Evolutionary conservation across 2,797 vertebrate genomes (phyloP), one percentile per base, ranked within the genome.

Genomic region (Leptoclinus maculatus): DNA sequence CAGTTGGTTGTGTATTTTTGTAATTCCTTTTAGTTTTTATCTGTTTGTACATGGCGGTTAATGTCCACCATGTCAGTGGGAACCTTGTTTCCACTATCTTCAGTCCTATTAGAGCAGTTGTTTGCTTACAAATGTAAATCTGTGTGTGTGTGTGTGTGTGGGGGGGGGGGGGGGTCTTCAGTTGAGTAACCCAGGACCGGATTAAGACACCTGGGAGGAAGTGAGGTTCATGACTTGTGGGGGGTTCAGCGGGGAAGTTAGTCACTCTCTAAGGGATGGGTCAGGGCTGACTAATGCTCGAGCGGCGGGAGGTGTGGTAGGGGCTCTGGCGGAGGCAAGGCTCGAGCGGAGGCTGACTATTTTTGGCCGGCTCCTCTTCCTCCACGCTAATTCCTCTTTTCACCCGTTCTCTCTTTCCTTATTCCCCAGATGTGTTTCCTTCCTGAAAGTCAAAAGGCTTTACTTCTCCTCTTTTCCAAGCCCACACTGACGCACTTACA

Each of bases 401-500:
- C 87, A 93, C 86, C 86, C 88, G 83, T 92, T 94, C 89, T 90
- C 90, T 93, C 89, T 92, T 89, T 92, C 89, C 89, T 91, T 92
- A 93, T 93, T 93, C 93, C 91, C 91, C 91, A 95, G 93, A 93
- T 95, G 93, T 88, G 89, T 87, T 94, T 94, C 93, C 93, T 95
- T 93, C 92, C 93, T 94, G 89, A 94, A 94, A 94, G 91, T 92
- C 83, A 92, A 92, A 90, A 78, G 51, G 83, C 91, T 91, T 88
- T 91, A 94, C 93, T 94, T 94, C 93, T 94, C 88, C 86, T 92
- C 91, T 93, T 92, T 88, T 93, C 91, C 93, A 89, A 84, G 80
- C 78, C 80, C 82, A 27, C 80, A 77, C 56, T 93, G 94, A 95
- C 91, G 92, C 93, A 94, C 90, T 81, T 58, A 60, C 79, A 59